Evolutionary conservation across 2,113 vertebrate genomes (phyloP).

Genomic region (Aix galericulata): DNA sequence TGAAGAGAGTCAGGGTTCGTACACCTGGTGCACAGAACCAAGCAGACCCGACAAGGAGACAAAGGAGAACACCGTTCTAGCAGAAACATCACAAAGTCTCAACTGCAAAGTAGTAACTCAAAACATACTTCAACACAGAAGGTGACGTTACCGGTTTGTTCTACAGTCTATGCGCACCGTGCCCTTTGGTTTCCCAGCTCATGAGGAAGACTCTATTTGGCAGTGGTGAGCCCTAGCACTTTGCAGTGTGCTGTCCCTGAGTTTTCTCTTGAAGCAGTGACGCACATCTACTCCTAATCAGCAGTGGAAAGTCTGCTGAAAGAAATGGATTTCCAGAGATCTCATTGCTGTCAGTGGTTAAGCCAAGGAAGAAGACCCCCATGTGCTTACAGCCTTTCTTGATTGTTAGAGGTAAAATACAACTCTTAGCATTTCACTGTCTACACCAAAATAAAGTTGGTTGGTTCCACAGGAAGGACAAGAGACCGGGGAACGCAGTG

Average conservation of each 20-base stretch:
- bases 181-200: background rate
- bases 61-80: background rate
- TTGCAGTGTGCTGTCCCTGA: background rate
- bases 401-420: background rate
- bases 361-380: background rate
- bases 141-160: background rate
- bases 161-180: background rate
- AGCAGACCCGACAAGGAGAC: background rate
- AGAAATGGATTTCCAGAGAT: background rate
- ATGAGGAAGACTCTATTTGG: background rate
- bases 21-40: background rate
- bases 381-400: background rate
- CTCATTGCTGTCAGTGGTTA: background rate
- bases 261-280: background rate
- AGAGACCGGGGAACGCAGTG: background rate
- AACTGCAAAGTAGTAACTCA: background rate
- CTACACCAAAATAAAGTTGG: background rate
- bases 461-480: background rate
- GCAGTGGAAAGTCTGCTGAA: background rate
- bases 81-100: background rate
- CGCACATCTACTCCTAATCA: background rate
- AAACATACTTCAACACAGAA: background rate
- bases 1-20: no score
- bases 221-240: background rate
- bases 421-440: background rate